These are phyloP conservation scores for Xiphorhynchus elegans DNA, from an alignment of 2,113 vertebrate genomes.

Conservation along the genomic window DNA sequence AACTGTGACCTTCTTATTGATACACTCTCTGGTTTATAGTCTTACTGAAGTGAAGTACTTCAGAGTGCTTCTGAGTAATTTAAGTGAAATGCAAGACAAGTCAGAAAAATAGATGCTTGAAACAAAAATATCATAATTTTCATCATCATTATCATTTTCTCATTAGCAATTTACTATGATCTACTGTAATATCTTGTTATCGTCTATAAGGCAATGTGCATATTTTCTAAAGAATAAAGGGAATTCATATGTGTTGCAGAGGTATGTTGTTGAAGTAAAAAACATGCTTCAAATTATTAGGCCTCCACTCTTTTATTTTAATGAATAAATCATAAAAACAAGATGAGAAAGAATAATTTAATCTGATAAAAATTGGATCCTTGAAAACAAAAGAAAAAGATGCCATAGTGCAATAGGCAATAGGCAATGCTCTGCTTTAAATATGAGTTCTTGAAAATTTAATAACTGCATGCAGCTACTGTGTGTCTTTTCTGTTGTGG, in stretches of 20 bases:
- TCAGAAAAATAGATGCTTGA: background rate
- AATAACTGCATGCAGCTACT: background rate
- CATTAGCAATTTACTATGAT: background rate
- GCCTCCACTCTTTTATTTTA: background rate
- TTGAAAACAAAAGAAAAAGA: background rate
- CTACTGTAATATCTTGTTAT: background rate
- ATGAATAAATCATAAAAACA: background rate
- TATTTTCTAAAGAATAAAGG: background rate
- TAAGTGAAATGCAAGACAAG: background rate
- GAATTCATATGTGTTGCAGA: background rate
- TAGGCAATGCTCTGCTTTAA: background rate
- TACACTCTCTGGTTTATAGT: background rate
- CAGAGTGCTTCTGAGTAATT: background rate
- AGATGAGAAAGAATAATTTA: background rate
- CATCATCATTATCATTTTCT: background rate
- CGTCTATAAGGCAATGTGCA: background rate
- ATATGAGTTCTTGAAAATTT: background rate
- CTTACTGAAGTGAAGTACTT: background rate
- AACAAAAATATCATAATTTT: background rate
- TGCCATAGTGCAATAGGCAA: background rate
- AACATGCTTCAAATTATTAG: slow-evolving; percentile 7
- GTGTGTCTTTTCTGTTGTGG: background rate
- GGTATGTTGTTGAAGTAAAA: background rate
- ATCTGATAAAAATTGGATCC: background rate
- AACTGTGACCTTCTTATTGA: background rate